Conservation (phyloP, 2,888 invertebrate species). For the Tridacna gigas region DNA sequence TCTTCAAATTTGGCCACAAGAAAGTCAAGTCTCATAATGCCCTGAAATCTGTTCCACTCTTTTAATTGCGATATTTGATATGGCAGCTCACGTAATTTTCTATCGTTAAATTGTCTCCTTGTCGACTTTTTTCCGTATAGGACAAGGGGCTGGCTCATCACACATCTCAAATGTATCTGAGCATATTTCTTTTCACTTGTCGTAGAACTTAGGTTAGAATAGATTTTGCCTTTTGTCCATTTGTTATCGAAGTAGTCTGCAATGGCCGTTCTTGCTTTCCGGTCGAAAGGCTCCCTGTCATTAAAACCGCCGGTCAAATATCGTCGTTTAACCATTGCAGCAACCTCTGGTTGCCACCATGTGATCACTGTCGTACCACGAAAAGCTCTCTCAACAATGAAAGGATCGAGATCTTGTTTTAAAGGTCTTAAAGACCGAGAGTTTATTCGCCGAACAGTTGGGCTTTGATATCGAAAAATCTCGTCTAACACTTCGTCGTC, state of each 20-base stretch:
- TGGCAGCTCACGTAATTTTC: conserved; percentile 79
- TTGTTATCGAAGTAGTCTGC: conserved; percentile 78
- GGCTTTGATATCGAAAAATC: conserved; percentile 70
- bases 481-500: conserved; percentile 75
- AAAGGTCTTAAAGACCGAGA: conserved; percentile 73
- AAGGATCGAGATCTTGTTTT: conserved; percentile 66
- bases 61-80: conserved; percentile 72
- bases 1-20: conserved; percentile 45
- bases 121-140: conserved; percentile 51
- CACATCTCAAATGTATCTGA: conserved; percentile 68
- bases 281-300: conserved; percentile 12
- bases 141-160: conserved; percentile 74
- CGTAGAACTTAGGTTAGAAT: conserved; percentile 12
- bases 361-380: conserved; percentile 71
- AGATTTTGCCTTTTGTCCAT: conserved; percentile 71
- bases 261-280: conserved; percentile 71
- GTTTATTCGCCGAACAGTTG: conserved; percentile 77
- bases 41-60: conserved; percentile 87
- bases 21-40: conserved; percentile 25
- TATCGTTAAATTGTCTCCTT: conserved; percentile 64
- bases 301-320: conserved; percentile 53
- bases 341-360: conserved; percentile 79
- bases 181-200: conserved; percentile 71
- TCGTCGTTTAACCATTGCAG: conserved; percentile 67
- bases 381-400: conserved; percentile 68